Evolutionary conservation across 2,797 vertebrate genomes (phyloP).

Genomic region (Chelidonichthys spinosus): DNA sequence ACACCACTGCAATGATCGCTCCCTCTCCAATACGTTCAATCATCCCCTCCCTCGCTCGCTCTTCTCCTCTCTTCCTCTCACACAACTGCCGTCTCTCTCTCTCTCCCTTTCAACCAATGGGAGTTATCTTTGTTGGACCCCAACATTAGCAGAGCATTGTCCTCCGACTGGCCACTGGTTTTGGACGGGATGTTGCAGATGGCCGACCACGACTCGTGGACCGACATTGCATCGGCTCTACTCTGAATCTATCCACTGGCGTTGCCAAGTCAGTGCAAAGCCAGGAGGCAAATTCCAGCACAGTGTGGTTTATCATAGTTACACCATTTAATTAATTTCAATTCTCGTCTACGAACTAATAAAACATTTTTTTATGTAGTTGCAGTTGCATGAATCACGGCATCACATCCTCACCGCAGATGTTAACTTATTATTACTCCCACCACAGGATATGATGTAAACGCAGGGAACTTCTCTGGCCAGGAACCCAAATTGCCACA

Average conservation of each 20-base stretch:
- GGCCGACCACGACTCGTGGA: conserved; percentile 28
- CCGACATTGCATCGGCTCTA: conserved; percentile 5
- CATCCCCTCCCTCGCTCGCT: conserved; percentile 43
- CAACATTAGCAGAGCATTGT: conserved; percentile 36
- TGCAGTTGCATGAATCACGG: conserved; percentile 39
- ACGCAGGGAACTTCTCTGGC: conserved; percentile 25
- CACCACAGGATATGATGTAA: conserved; percentile 63
- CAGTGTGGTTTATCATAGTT: conserved; percentile 38
- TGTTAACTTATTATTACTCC: conserved; percentile 32
- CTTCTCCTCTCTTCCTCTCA: conserved; percentile 30
- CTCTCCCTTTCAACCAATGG: conserved; percentile 24
- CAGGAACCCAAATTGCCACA: conserved; percentile 29
- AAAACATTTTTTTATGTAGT: background rate
- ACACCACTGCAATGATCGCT: conserved; percentile 65
- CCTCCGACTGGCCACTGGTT: conserved; percentile 46
- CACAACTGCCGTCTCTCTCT: conserved; percentile 46
- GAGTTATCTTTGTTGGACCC: conserved; percentile 32
- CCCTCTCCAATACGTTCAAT: conserved; percentile 57
- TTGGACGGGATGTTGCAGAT: conserved; percentile 41
- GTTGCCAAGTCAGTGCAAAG: conserved; percentile 44
- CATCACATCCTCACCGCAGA: conserved; percentile 30
- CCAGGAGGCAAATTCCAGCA: conserved; percentile 49
- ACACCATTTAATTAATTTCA: conserved; percentile 38
- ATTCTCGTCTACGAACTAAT: conserved; percentile 15
- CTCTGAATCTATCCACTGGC: conserved; percentile 23